These are phyloP conservation scores for Caenorhabditis tropicalis DNA, from an alignment of 1,140 invertebrate species.

Conservation along the genomic window DNA sequence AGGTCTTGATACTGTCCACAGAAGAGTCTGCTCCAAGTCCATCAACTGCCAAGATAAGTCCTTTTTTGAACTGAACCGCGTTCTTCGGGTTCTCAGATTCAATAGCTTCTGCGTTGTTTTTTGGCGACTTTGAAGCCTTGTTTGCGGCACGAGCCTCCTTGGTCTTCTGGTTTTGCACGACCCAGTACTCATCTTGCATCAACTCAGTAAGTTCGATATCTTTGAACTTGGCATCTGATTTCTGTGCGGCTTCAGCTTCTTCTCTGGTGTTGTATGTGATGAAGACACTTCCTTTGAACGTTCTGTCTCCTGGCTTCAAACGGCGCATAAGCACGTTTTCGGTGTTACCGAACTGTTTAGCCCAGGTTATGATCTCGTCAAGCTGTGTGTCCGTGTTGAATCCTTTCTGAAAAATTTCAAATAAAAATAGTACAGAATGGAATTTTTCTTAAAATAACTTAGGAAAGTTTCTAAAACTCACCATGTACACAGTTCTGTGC, in stretches of 20 bases:
- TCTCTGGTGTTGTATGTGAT: slow-evolving; percentile 82
- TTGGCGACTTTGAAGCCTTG: slow-evolving; percentile 70
- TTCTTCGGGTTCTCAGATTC: slow-evolving; percentile 70
- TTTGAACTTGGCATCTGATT: slow-evolving; percentile 79
- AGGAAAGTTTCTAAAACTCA: too few species aligned
- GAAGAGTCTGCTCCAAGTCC: slow-evolving; percentile 57
- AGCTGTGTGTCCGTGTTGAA: slow-evolving; percentile 81
- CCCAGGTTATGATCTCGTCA: slow-evolving; percentile 80
- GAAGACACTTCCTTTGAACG: slow-evolving; percentile 87
- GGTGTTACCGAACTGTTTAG: slow-evolving; percentile 79
- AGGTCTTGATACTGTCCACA: slow-evolving; percentile 59
- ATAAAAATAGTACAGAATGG: too few species aligned
- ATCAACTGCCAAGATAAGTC: slow-evolving; percentile 64
- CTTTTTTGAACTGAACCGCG: slow-evolving; percentile 62
- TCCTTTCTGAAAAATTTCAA: slow-evolving; percentile 81
- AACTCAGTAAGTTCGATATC: slow-evolving; percentile 59
- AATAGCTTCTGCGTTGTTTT: slow-evolving; percentile 72
- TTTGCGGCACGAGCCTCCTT: slow-evolving; percentile 70
- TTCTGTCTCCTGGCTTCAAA: slow-evolving; percentile 53
- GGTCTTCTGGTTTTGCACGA: slow-evolving; percentile 79
- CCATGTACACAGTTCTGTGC: slow-evolving; percentile 81
- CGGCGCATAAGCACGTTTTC: slow-evolving; percentile 78
- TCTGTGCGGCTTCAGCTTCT: slow-evolving; percentile 78
- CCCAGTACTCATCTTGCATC: slow-evolving; percentile 76
- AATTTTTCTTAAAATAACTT: too few species aligned